A percentile compares a stretch with the other conserved stretches of the same genome.
phyloP scores from a whole-genome alignment of 2,113 vertebrate species.

The Ptyas mucosa region DNA sequence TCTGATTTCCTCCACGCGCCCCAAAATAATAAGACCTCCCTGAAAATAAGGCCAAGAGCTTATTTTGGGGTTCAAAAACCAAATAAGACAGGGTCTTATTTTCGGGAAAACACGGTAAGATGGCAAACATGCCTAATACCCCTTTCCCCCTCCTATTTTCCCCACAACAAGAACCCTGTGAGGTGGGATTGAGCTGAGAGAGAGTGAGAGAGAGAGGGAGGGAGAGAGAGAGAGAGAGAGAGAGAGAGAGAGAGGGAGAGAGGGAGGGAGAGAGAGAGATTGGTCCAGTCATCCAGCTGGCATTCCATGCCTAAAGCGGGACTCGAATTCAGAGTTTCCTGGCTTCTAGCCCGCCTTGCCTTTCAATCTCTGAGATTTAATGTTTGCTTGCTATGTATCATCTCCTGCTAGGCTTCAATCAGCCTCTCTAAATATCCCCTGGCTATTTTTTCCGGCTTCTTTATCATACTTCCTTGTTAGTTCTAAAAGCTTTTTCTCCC shows the following conservation, averaged over 20 bases:
- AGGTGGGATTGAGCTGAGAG: not conserved
- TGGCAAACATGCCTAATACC: not conserved
- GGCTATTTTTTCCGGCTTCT: slow-evolving; percentile 34
- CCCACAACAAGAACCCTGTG: not conserved
- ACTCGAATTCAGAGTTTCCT: not conserved
- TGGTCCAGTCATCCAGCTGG: not conserved
- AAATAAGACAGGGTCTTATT: too few relatives aligned
- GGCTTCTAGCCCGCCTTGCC: not conserved
- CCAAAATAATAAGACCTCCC: too few relatives aligned
- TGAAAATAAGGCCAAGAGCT: too few relatives aligned
- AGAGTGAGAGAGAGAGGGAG: too few relatives aligned
- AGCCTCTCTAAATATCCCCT: slow-evolving; percentile 44
- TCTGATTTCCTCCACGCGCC: too few relatives aligned
- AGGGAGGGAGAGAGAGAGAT: not conserved
- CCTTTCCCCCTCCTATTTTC: not conserved
- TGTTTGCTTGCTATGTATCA: not conserved
- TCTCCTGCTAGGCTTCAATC: not conserved
- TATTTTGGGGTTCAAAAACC: too few relatives aligned
- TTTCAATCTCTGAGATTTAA: not conserved
- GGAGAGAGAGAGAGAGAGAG: too few relatives aligned
- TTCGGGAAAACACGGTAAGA: too few relatives aligned
- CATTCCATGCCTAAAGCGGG: not conserved
- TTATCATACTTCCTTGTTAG: slow-evolving; percentile 37
- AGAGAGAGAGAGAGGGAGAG: too few relatives aligned
- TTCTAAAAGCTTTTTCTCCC: slow-evolving; percentile 33